phyloP scores from a whole-genome alignment of 2,113 vertebrate species.

The Microcebus griseorufus region DNA sequence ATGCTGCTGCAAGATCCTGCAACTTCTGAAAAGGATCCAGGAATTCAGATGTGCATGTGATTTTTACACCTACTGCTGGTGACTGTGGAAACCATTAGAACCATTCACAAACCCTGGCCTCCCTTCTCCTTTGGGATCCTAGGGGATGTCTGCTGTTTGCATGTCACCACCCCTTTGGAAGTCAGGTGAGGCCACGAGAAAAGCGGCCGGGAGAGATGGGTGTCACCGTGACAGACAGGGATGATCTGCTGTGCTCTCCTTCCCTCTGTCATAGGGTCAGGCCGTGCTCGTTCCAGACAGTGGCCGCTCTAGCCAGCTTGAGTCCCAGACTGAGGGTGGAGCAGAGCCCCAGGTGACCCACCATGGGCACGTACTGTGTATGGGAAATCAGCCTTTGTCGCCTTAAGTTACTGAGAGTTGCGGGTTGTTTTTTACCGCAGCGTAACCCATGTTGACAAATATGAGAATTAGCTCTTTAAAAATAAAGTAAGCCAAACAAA shows the following conservation, averaged over 20 bases:
- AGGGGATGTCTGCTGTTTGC: fast-evolving
- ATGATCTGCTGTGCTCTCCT: fast-evolving
- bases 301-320: not conserved
- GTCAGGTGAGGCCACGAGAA: not conserved
- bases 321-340: not conserved
- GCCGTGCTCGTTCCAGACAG: fast-evolving
- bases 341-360: not conserved
- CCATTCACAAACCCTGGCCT: not conserved
- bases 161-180: fast-evolving
- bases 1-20: not conserved
- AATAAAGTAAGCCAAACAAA: not conserved
- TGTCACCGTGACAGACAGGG: fast-evolving
- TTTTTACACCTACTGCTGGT: not conserved
- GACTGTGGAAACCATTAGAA: not conserved
- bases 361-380: fast-evolving
- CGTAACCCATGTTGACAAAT: not conserved
- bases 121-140: not conserved
- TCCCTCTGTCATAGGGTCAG: not conserved
- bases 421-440: not conserved
- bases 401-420: not conserved
- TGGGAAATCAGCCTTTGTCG: too few relatives aligned
- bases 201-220: fast-evolving
- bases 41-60: not conserved
- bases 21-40: not conserved
- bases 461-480: not conserved